These are phyloP conservation scores for Phalacrocorax brasilianus DNA, from an alignment of 2,113 vertebrate species.

Conservation along the genomic window DNA sequence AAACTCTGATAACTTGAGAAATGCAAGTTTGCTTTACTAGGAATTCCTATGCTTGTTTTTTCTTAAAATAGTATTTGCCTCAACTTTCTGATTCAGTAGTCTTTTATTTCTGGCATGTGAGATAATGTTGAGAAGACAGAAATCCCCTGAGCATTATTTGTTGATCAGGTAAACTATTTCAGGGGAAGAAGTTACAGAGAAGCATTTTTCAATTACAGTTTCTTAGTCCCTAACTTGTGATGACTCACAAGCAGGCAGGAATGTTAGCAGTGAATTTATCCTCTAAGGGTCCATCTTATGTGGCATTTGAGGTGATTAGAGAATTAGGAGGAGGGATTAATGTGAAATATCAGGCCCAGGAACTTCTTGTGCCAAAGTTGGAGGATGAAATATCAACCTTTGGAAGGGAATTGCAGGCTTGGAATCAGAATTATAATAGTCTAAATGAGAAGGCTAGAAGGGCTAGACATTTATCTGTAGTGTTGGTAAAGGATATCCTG, in stretches of 20 bases:
- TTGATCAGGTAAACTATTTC: not conserved
- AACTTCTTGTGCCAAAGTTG: not conserved
- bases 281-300: conserved; percentile 3
- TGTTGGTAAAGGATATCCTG: not conserved
- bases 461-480: not conserved
- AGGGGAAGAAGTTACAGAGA: not conserved
- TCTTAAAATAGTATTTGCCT: not conserved
- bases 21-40: not conserved
- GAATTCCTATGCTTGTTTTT: not conserved
- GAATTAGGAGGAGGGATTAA: conserved; percentile 38
- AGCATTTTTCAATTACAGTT: conserved; percentile 27
- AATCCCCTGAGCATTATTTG: conserved; percentile 8
- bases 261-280: conserved; percentile 2
- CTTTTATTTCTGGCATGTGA: not conserved
- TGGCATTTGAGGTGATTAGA: conserved; percentile 47
- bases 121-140: not conserved
- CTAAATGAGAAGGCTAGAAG: not conserved
- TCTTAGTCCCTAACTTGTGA: not conserved
- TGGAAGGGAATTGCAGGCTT: not conserved
- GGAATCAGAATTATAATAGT: not conserved
- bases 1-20: not conserved
- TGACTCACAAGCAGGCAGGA: not conserved
- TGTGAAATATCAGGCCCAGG: conserved; percentile 25
- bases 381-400: conserved; percentile 21
- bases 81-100: not conserved